Evolutionary conservation across 2,797 vertebrate genomes (phyloP).

Genomic region (Heterohyrax brucei): DNA sequence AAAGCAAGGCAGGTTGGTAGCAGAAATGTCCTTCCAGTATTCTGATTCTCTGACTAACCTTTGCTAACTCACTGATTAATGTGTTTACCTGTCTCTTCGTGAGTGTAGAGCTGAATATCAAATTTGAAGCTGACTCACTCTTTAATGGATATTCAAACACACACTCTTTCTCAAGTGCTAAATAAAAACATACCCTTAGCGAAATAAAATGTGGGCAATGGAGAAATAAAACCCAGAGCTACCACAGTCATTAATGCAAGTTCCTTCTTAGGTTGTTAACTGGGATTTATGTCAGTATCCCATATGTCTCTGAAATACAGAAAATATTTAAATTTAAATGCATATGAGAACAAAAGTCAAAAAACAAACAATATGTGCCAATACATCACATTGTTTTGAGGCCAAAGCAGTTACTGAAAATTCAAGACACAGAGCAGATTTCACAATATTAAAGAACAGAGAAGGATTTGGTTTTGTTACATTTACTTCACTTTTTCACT

Average conservation of each 20-base stretch:
- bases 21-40: conserved; percentile 56
- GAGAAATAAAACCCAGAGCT: conserved; percentile 31
- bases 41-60: conserved; percentile 73
- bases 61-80: conserved; percentile 79
- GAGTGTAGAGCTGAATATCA: conserved; percentile 72
- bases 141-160: conserved; percentile 64
- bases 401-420: conserved; percentile 56
- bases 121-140: conserved; percentile 73
- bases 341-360: neutral
- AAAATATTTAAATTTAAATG: conserved; percentile 53
- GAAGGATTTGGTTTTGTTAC: neutral
- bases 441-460: conserved; percentile 9
- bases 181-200: conserved; percentile 41
- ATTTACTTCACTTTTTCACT: conserved; percentile 50
- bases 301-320: neutral
- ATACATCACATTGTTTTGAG: conserved; percentile 22
- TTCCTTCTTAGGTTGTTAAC: conserved; percentile 34
- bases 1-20: conserved; percentile 18
- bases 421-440: conserved; percentile 9
- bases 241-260: neutral
- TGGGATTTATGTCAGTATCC: neutral
- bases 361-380: neutral
- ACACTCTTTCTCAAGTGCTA: conserved; percentile 43
- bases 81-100: conserved; percentile 68
- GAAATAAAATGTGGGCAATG: conserved; percentile 68